phyloP scores from a whole-genome alignment of 1,140 invertebrate species.

The Aphelinus certus region DNA sequence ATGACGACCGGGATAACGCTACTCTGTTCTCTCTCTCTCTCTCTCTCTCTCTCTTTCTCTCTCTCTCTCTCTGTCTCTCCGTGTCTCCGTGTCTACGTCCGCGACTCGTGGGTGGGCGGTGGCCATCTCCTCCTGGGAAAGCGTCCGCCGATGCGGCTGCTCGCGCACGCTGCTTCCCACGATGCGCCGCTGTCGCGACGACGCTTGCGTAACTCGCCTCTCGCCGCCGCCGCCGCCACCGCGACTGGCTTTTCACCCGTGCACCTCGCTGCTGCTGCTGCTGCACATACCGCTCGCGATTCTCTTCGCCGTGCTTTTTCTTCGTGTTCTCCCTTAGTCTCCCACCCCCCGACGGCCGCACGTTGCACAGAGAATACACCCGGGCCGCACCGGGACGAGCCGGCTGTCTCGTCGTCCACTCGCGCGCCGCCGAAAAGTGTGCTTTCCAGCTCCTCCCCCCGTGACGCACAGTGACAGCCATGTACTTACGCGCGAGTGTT shows the following conservation, averaged over 20 bases:
- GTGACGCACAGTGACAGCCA: no score
- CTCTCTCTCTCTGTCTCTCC: neutral
- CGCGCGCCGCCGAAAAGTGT: no score
- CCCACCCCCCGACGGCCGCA: no score
- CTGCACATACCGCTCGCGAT: no score
- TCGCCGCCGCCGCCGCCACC: neutral
- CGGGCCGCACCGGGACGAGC: no score
- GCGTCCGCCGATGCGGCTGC: neutral
- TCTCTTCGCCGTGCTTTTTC: no score
- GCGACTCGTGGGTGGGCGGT: constrained; percentile 27
- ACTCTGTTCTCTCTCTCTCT: neutral
- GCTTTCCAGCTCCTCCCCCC: no score
- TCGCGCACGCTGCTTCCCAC: neutral
- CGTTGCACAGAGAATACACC: no score
- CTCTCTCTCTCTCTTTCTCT: neutral
- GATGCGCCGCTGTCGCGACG: neutral
- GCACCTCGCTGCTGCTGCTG: neutral
- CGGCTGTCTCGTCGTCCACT: no score
- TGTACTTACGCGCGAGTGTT: no score
- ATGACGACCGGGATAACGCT: neutral
- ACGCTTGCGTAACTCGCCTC: neutral
- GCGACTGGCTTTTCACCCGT: constrained; percentile 19
- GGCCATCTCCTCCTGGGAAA: neutral
- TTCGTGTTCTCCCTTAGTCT: no score
- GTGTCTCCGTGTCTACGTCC: no score